Evolutionary conservation across 2,113 vertebrate species (phyloP).

Genomic region (Rissa tridactyla): DNA sequence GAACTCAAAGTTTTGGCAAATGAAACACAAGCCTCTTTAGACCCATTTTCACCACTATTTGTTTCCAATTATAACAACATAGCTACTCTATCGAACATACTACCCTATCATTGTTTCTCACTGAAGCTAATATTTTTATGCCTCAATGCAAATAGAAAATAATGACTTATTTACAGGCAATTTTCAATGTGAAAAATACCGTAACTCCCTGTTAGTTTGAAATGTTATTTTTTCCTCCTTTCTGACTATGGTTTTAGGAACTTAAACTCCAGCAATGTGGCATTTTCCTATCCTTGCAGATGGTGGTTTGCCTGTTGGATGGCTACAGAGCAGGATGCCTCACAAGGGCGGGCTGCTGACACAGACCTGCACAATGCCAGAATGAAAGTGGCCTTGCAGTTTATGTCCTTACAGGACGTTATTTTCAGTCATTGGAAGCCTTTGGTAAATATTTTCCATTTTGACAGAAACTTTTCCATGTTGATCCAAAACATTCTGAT

Average conservation of each 20-base stretch:
- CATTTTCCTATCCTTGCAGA: neutral
- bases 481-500: neutral
- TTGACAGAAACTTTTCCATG: neutral
- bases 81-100: neutral
- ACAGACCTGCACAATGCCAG: neutral
- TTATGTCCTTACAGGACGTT: neutral
- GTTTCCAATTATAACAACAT: neutral
- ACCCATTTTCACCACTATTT: conserved; percentile 13
- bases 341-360: neutral
- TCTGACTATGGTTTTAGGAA: neutral
- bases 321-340: neutral
- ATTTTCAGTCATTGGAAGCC: neutral
- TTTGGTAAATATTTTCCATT: neutral
- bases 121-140: neutral
- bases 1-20: neutral
- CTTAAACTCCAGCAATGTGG: neutral
- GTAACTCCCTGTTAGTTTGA: neutral
- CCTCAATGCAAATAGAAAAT: neutral
- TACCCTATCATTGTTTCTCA: neutral
- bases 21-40: conserved; percentile 1
- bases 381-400: neutral
- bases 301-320: neutral
- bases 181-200: neutral
- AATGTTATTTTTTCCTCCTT: neutral
- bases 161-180: neutral